phyloP scores from a whole-genome alignment of 2,113 vertebrate genomes.

The Hirundichthys speculiger region DNA sequence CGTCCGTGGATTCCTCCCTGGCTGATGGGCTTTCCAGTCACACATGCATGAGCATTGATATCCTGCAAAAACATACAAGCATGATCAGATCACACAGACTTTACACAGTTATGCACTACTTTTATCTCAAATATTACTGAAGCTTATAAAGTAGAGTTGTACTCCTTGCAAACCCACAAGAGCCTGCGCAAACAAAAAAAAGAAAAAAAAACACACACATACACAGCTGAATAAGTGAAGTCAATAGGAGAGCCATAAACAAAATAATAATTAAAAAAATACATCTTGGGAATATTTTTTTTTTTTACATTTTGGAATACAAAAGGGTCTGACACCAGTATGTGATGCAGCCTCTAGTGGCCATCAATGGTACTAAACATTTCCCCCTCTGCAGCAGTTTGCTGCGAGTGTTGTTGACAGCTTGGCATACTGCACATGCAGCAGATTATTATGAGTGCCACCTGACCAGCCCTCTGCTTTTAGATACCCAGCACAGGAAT shows the following conservation, averaged over 20 bases:
- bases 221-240: too few species aligned
- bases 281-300: neutral
- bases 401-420: neutral
- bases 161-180: too few species aligned
- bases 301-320: neutral
- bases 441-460: neutral
- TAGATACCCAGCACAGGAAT: conserved; percentile 50
- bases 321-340: neutral
- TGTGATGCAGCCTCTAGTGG: neutral
- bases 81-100: too few species aligned
- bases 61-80: conserved; percentile 79
- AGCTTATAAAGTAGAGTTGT: too few species aligned
- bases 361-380: neutral
- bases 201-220: too few species aligned
- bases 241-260: too few species aligned
- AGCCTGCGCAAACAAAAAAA: too few species aligned
- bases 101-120: too few species aligned
- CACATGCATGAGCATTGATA: conserved; percentile 97
- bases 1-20: conserved; percentile 97
- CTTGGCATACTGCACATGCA: neutral
- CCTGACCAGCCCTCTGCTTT: conserved; percentile 14
- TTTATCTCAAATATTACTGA: too few species aligned
- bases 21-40: conserved; percentile 98
- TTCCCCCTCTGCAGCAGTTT: neutral
- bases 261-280: neutral